A percentile compares a stretch with the other conserved stretches of the same genome.
Conservation (phyloP, 2,113 vertebrate genomes). For the Brachyhypopomus gauderio region DNA sequence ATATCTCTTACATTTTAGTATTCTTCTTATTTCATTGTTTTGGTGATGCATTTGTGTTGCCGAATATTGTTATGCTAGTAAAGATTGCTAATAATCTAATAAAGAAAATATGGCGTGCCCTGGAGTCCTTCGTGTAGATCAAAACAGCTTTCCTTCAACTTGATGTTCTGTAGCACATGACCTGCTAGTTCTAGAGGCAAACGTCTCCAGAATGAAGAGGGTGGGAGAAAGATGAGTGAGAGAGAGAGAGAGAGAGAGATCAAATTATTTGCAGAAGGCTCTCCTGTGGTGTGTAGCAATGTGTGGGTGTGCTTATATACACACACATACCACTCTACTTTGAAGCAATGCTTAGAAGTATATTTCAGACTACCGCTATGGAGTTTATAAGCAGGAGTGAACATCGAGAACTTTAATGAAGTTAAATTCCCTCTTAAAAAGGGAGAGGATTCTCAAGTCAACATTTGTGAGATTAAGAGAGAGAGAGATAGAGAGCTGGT, state of each 20-base stretch:
- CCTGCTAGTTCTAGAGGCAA: conserved; percentile 33
- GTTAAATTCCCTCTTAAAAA: neutral
- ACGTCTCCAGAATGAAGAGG: conserved; percentile 32
- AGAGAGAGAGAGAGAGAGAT: conserved; percentile 9
- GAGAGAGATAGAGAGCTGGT: conserved; percentile 22
- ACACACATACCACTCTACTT: neutral
- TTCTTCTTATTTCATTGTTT: too few species aligned
- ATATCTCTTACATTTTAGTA: conserved; percentile 7
- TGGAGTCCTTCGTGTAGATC: conserved; percentile 53
- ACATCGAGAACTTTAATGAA: conserved; percentile 34
- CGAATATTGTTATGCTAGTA: too few species aligned
- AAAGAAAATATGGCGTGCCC: conserved; percentile 38
- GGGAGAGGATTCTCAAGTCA: conserved; percentile 6
- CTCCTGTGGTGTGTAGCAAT: too few species aligned
- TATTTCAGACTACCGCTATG: conserved; percentile 13
- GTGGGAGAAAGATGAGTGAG: conserved; percentile 20
- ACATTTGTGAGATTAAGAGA: conserved; percentile 16
- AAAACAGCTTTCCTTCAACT: conserved; percentile 54
- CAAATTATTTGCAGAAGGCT: neutral
- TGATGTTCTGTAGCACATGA: conserved; percentile 49
- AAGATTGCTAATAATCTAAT: too few species aligned
- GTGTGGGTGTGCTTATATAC: neutral
- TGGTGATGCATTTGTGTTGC: too few species aligned
- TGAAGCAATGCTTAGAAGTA: too few species aligned
- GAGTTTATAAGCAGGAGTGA: conserved; percentile 21